phyloP scores from a whole-genome alignment of 2,888 invertebrate species.

The Calameuta idolon region DNA sequence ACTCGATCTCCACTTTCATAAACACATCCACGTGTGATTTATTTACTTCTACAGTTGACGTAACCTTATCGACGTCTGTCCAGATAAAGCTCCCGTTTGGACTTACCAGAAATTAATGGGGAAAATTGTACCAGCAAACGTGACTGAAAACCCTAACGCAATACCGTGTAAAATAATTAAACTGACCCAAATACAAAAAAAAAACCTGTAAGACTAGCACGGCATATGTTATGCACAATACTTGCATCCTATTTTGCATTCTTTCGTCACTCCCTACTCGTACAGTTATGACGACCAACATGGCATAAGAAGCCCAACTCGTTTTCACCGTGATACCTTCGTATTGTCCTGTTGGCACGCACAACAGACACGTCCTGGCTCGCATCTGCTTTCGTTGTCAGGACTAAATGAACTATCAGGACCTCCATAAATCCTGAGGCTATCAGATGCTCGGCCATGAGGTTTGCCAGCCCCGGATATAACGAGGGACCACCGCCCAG shows the following conservation, averaged over 20 bases:
- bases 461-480: slow-evolving; percentile 55
- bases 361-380: slow-evolving; percentile 20
- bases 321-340: slow-evolving; percentile 4
- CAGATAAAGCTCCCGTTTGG: background rate
- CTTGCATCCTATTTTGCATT: background rate
- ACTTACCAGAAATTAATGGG: background rate
- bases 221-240: too few relatives aligned
- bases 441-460: slow-evolving; percentile 54
- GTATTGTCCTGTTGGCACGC: background rate
- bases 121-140: background rate
- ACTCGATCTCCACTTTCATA: slow-evolving; percentile 18
- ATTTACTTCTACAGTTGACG: background rate
- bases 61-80: background rate
- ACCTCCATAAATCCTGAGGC: slow-evolving; percentile 57
- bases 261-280: slow-evolving; percentile 5
- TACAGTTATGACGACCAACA: slow-evolving; percentile 1
- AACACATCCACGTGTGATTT: background rate
- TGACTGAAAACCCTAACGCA: background rate
- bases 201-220: background rate
- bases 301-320: background rate
- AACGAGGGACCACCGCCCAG: slow-evolving; percentile 61
- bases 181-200: background rate
- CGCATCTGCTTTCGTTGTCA: slow-evolving; percentile 51
- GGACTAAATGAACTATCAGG: slow-evolving; percentile 61
- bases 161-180: background rate